Conservation (phyloP, 2,888 invertebrate genomes). For the Mimachlamys varia region DNA sequence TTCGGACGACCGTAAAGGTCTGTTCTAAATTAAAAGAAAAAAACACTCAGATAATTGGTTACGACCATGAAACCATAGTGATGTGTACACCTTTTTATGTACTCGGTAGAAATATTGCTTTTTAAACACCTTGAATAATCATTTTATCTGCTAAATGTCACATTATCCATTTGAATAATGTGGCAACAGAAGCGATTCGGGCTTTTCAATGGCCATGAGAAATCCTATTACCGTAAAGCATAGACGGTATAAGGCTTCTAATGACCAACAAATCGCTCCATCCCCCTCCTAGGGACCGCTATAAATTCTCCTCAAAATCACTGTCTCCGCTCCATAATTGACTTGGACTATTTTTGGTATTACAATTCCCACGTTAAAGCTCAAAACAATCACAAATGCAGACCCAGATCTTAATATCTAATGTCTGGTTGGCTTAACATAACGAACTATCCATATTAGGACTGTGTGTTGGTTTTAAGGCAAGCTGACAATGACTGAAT, state of each 20-base stretch:
- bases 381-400: background rate
- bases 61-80: background rate
- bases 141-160: background rate
- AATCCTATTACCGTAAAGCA: background rate
- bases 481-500: background rate
- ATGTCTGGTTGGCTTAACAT: background rate
- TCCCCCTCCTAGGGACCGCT: background rate
- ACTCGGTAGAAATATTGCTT: background rate
- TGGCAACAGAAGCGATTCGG: background rate
- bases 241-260: background rate
- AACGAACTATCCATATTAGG: background rate
- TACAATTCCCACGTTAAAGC: background rate
- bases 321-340: background rate
- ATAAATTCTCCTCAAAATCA: slow-evolving; percentile 7
- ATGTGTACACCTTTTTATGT: background rate
- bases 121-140: slow-evolving; percentile 32
- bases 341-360: background rate
- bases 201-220: background rate
- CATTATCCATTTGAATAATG: background rate
- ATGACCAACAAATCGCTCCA: background rate
- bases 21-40: background rate
- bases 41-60: background rate
- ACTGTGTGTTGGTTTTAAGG: background rate
- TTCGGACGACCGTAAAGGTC: too few species aligned
- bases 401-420: background rate